Base-by-base conservation (phyloP, 2,888 invertebrate genomes). In the Dastarcus helophoroides region DNA sequence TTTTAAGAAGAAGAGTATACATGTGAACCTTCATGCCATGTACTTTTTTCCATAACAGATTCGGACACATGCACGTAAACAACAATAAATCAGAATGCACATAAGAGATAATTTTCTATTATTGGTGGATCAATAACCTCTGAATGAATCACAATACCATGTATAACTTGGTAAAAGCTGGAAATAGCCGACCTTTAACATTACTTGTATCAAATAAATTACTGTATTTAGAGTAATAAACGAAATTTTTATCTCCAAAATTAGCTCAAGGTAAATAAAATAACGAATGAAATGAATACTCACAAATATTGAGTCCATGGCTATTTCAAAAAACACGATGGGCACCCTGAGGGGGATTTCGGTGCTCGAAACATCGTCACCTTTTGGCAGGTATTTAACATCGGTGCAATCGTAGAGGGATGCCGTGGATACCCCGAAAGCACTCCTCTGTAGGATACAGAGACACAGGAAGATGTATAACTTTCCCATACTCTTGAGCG, bases 241-340 rank as follows among this genome's bases (percentile, higher is more conserved):
- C n/a, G n/a, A n/a, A n/a, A n/a, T n/a, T n/a, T n/a, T n/a, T n/a
- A n/a, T n/a, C n/a, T n/a, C n/a, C n/a, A n/a, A n/a, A n/a, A n/a
- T n/a, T n/a, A n/a, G n/a, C n/a, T n/a, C n/a, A n/a, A n/a, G n/a
- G n/a, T n/a, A n/a, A n/a, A n/a, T n/a, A n/a, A n/a, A n/a, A n/a
- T n/a, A n/a, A n/a, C n/a, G n/a, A n/a, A n/a, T 4, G 9, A 8
- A 23, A 13, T 12, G 4, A 26, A 4, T 32, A 88, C 90, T 89
- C 65, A 93, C 91, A 62, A 71, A 90, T 49, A 91, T 67, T 17
- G 73, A 69, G 32, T 76, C 72, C 58, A 83, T 89, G 38, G 64
- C 63, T 42, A 76, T 76, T 43, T 80, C 82, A 57, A 77, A 93
- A 64, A 88, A 88, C 28, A 71, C 66, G 32, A 93, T 70, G 2